phyloP scores from a whole-genome alignment of 2,113 vertebrate species.

The Siniperca chuatsi region DNA sequence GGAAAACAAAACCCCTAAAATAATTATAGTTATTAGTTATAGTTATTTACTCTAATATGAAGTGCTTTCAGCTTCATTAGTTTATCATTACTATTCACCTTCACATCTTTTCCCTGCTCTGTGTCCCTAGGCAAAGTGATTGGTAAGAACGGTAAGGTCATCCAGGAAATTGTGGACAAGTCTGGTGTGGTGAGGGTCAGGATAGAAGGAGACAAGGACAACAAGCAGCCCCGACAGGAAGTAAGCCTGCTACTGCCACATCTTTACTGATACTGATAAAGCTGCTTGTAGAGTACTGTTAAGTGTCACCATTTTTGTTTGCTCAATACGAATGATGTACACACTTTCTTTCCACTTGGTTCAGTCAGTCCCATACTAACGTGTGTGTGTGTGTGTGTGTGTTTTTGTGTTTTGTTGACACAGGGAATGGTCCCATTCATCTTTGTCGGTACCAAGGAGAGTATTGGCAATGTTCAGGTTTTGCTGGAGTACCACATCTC shows the following conservation, averaged over 20 bases:
- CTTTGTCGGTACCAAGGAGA: constrained; percentile 98
- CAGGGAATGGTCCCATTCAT: constrained; percentile 99
- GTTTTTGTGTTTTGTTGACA: constrained; percentile 69
- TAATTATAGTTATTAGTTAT: too few relatives aligned
- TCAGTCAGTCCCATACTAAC: constrained; percentile 61
- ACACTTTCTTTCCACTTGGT: not conserved
- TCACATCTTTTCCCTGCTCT: not conserved
- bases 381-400: constrained; percentile 22
- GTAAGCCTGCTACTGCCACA: constrained; percentile 76
- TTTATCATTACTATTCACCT: not conserved
- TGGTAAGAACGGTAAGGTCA: constrained; percentile 93
- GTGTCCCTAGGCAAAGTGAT: constrained; percentile 90
- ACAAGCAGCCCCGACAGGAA: constrained; percentile 90
- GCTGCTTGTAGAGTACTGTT: not conserved
- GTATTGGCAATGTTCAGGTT: constrained; percentile 96
- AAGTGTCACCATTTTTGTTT: not conserved
- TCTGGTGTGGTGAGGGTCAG: constrained; percentile 92
- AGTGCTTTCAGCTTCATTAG: not conserved
- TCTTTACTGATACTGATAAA: not conserved
- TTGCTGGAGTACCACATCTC: constrained; percentile 97
- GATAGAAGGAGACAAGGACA: constrained; percentile 93
- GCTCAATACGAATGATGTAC: not conserved
- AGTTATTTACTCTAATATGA: not conserved
- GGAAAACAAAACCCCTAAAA: not conserved
- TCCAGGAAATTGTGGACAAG: constrained; percentile 95